Conservation (phyloP, 2,797 vertebrate genomes). For the Schizopygopsis pylzovi region DNA sequence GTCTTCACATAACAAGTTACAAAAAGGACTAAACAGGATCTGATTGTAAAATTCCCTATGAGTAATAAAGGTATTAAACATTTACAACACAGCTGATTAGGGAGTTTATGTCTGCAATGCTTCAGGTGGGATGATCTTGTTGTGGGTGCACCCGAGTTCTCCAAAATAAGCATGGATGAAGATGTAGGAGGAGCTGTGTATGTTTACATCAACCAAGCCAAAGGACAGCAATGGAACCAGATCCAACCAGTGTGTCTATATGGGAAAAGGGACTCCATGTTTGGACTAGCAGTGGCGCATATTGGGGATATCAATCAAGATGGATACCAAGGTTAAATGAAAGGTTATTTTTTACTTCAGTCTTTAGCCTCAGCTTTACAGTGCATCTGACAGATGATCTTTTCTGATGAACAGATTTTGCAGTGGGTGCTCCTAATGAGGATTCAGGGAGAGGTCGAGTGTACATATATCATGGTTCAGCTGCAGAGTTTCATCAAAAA, state of each 20-base stretch:
- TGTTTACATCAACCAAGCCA: conserved; percentile 85
- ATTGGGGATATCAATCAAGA: conserved; percentile 92
- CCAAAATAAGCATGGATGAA: conserved; percentile 75
- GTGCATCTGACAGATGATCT: not conserved
- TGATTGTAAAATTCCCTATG: not conserved
- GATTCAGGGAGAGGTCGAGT: conserved; percentile 78
- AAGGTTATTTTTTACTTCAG: not conserved
- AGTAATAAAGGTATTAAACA: not conserved
- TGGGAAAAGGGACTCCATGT: conserved; percentile 89
- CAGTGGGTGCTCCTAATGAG: conserved; percentile 90
- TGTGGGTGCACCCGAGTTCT: conserved; percentile 91
- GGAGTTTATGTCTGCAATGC: not conserved
- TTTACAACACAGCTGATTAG: not conserved
- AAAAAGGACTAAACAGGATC: conserved; percentile 19
- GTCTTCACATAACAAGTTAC: conserved; percentile 32
- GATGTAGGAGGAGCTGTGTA: conserved; percentile 88
- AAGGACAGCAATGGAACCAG: conserved; percentile 78
- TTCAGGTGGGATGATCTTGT: conserved; percentile 92
- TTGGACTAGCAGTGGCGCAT: conserved; percentile 89
- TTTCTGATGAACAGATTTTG: conserved; percentile 85
- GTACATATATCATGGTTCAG: conserved; percentile 88
- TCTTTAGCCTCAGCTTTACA: not conserved
- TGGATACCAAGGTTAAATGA: conserved; percentile 81
- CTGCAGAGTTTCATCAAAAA: conserved; percentile 78
- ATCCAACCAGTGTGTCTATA: conserved; percentile 78